Evolutionary conservation across 2,888 invertebrate species (phyloP), one percentile per base, ranked within the genome.

Genomic region (Ormyrus labotus): DNA sequence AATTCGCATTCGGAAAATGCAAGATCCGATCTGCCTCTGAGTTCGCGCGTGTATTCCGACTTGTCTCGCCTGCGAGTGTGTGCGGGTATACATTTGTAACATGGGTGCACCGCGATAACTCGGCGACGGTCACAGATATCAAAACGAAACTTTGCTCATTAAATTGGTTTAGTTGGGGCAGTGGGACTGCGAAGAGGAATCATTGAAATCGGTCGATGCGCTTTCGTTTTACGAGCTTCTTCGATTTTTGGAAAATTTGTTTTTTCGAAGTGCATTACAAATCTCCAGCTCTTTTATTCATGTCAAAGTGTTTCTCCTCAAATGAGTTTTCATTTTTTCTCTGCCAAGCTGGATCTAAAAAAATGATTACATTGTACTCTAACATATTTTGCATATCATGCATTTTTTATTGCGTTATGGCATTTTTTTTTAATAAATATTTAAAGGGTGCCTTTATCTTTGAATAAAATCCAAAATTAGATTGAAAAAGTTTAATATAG

Each of bases 121-220:
- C 45, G 13, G 8, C 13, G 8, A 8, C 7, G n/a, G 61, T 61
- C 69, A 55, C 9, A 55, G 61, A 76, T 68, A 69, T 69, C 45
- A 69, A 47, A 69, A 55, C 60, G 48, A 76, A 76, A 76, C 55
- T 76, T 69, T 69, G 5, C 63, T 76, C 76, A 69, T 76, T 69
- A 69, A 68, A 76, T 47, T 47, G 53, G 2, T 61, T 48, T 9
- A 47, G 69, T 53, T n/a, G 61, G 47, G 9, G 6, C 19, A 53
- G 11, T 10, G 58, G 6, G n/a, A 45, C 57, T 6, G 51, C 34
- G 5, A 47, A 47, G 13, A 55, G 19, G 51, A 76, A 69, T 76
- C 51, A 69, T 76, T 19, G 61, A 47, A 63, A 76, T 61, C 63
- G 53, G 55, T 55, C 63, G 69, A 63, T 76, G 55, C 13, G 51